Evolutionary conservation across 2,888 invertebrate species (phyloP), one percentile per base, ranked within the genome.

Genomic region (Dascillus cervinus): DNA sequence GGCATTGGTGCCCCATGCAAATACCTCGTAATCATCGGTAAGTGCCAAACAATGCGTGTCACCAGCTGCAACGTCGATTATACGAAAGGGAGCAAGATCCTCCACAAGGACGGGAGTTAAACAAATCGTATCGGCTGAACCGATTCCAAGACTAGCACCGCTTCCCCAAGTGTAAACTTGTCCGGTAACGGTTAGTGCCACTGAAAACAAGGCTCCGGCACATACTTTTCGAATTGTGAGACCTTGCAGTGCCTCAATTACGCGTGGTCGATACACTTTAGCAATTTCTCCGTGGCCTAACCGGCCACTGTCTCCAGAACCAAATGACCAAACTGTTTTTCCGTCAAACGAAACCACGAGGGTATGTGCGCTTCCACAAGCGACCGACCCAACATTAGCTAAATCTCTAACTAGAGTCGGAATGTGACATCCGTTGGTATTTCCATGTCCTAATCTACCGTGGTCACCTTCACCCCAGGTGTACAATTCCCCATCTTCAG

Each of bases 91-190:
- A 5, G 65, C 58, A 19, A 77, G 53, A 39, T 73, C 74, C 40
- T 72, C 70, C 3, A 77, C 59, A 3, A 70, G 56, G 11, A 70
- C 61, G 2, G 77, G 78, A 12, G 66, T 55, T 8, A 73, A 56
- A 15, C 68, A 66, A 22, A 72, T 71, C 1, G 70, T 67, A 42
- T 76, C 76, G 3, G 71, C 64, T 1, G 70, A 66, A 3, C 73
- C 73, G 47, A 70, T 62, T 4, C 76, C 76, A n/a, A 77, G 55
- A 46, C 73, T 71, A 0, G 73, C 66, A 1, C 77, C 77, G 46
- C 68, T 69, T 8, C 78, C 78, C 77, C 77, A 78, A 0, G 71
- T 70, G 50, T 72, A 74, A n/a, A 77, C 57, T 65, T 70, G 59
- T 20, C 73, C 73, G 31, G 61, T 60, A 5, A 64, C 59, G 2